These are phyloP conservation scores for Ecdyonurus torrentis DNA, from an alignment of 2,888 invertebrate genomes.

Conservation along the genomic window DNA sequence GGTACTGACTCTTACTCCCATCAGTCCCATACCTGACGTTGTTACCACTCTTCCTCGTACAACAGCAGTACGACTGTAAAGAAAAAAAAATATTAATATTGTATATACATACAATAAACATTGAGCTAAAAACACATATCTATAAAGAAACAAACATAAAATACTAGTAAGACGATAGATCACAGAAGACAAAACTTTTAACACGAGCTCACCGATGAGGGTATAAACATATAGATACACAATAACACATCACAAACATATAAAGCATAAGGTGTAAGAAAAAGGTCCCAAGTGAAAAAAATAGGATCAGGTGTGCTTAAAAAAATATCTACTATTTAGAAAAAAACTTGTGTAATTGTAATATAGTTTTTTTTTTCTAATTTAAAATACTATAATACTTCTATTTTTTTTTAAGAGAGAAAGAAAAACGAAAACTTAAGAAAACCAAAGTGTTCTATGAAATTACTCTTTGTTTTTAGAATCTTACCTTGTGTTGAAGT, in stretches of 20 bases:
- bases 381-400: not conserved
- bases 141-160: not conserved
- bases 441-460: too few species aligned
- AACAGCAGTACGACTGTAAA: conserved; percentile 83
- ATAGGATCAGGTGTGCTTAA: not conserved
- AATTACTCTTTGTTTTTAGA: not conserved
- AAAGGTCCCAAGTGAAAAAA: not conserved
- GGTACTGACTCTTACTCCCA: conserved; percentile 90
- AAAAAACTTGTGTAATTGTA: not conserved
- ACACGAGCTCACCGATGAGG: not conserved
- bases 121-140: not conserved
- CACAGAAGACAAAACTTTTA: not conserved
- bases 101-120: not conserved
- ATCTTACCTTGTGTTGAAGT: conserved; percentile 96
- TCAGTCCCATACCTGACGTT: conserved; percentile 77
- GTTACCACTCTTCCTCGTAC: conserved; percentile 90
- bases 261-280: not conserved
- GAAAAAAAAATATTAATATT: conserved; percentile 12
- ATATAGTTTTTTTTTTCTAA: not conserved
- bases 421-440: too few species aligned
- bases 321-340: not conserved
- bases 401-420: not conserved
- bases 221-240: not conserved
- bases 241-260: not conserved
- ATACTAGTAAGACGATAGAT: not conserved